phyloP scores from a whole-genome alignment of 2,888 invertebrate genomes.

The Amblyjoppa proteus region DNA sequence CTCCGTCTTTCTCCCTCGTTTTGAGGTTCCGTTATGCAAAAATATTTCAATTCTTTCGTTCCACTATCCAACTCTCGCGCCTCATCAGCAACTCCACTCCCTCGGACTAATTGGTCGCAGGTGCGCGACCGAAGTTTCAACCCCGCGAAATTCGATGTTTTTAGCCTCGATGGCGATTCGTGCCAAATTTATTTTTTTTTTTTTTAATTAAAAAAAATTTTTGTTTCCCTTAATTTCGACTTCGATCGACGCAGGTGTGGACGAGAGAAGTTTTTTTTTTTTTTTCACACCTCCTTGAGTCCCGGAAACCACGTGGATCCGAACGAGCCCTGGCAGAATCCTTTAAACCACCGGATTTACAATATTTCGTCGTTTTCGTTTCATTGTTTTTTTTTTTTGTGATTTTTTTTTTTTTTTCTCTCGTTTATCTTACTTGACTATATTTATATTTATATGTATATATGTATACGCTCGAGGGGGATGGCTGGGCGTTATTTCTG shows the following conservation, averaged over 20 bases:
- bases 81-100: conserved; percentile 64
- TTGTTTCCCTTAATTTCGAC: conserved; percentile 32
- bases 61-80: conserved; percentile 68
- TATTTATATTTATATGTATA: conserved; percentile 36
- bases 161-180: conserved; percentile 44
- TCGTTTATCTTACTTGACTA: conserved; percentile 3
- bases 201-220: not conserved
- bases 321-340: conserved; percentile 65
- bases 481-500: conserved; percentile 52
- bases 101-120: conserved; percentile 74
- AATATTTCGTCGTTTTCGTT: conserved; percentile 49
- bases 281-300: conserved; percentile 37
- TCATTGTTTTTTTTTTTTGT: not conserved
- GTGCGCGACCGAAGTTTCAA: conserved; percentile 71
- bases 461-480: conserved; percentile 39
- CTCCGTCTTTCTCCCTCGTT: conserved; percentile 57
- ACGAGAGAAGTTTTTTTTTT: conserved; percentile 7
- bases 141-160: conserved; percentile 66
- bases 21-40: conserved; percentile 77
- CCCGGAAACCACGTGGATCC: conserved; percentile 50
- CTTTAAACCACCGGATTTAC: conserved; percentile 56
- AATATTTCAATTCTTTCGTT: conserved; percentile 76
- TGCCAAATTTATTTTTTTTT: conserved; percentile 17
- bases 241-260: conserved; percentile 60
- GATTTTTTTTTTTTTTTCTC: conserved; percentile 21